Evolutionary conservation across 2,888 invertebrate genomes (phyloP).

Genomic region (Eutolmus rufibarbis): DNA sequence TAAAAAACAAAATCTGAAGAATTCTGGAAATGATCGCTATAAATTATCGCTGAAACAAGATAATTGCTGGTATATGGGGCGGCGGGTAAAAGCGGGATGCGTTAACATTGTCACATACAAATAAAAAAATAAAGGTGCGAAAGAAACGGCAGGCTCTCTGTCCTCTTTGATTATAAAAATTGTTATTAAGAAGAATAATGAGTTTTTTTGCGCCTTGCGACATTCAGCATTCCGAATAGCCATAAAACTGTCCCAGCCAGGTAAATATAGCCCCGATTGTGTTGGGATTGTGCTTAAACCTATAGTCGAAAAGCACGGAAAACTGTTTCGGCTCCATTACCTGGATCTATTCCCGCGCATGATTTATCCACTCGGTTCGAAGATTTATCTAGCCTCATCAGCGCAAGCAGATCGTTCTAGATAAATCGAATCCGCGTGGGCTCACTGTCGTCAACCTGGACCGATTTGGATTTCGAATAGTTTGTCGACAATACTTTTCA

Average conservation of each 20-base stretch:
- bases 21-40: background rate
- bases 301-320: background rate
- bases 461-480: background rate
- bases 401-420: background rate
- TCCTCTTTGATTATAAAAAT: slow-evolving; percentile 6
- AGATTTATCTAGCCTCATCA: slow-evolving; percentile 20
- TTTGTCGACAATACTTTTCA: background rate
- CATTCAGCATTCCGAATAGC: slow-evolving; percentile 3
- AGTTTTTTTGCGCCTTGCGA: background rate
- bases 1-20: background rate
- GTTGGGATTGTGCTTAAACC: background rate
- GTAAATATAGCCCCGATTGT: slow-evolving; percentile 25
- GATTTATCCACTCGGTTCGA: background rate
- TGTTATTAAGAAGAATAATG: background rate
- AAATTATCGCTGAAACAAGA: slow-evolving; percentile 13
- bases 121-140: background rate
- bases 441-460: background rate
- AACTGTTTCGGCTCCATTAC: background rate
- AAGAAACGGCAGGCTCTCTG: background rate
- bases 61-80: background rate
- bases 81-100: background rate
- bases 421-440: slow-evolving; percentile 4
- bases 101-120: background rate
- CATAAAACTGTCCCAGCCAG: slow-evolving; percentile 32
- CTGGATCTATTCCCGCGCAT: background rate